phyloP scores from a whole-genome alignment of 2,113 vertebrate species.

The Rhinogobius similis region DNA sequence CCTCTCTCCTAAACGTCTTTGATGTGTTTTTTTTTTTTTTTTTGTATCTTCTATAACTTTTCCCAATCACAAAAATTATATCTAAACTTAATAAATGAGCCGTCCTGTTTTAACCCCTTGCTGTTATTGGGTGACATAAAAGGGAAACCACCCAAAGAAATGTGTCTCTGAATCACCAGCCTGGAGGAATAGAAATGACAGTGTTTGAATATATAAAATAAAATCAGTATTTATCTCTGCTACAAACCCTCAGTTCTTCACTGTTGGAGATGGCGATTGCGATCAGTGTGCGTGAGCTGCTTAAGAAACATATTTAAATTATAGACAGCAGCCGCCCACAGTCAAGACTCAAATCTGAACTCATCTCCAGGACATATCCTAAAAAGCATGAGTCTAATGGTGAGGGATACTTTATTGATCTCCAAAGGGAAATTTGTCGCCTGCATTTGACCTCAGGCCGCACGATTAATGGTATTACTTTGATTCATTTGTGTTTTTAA shows the following conservation, averaged over 20 bases:
- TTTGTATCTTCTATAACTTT: neutral
- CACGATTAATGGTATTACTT: too few species aligned
- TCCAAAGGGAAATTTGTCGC: too few species aligned
- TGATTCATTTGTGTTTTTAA: too few species aligned
- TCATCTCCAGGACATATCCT: neutral
- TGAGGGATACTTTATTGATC: too few species aligned
- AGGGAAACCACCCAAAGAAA: slow-evolving; percentile 7
- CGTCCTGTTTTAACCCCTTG: slow-evolving; percentile 12
- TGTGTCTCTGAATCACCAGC: neutral
- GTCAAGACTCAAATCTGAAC: slow-evolving; percentile 9
- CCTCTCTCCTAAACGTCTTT: too few species aligned
- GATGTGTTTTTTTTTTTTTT: too few species aligned
- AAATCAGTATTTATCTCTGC: slow-evolving; percentile 21
- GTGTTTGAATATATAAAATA: slow-evolving; percentile 19
- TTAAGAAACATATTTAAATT: neutral
- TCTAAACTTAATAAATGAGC: slow-evolving; percentile 1
- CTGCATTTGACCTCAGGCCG: too few species aligned
- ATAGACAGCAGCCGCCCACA: slow-evolving; percentile 1
- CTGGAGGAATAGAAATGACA: too few species aligned
- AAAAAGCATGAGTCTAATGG: too few species aligned
- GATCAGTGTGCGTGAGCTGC: slow-evolving; percentile 16
- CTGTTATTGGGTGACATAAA: slow-evolving; percentile 10
- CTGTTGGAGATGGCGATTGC: slow-evolving; percentile 19
- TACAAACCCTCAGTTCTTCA: slow-evolving; percentile 25
- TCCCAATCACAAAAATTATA: slow-evolving; percentile 12